These are phyloP conservation scores for Polypterus bichir DNA, from an alignment of 2,113 vertebrate genomes.

Conservation along the genomic window DNA sequence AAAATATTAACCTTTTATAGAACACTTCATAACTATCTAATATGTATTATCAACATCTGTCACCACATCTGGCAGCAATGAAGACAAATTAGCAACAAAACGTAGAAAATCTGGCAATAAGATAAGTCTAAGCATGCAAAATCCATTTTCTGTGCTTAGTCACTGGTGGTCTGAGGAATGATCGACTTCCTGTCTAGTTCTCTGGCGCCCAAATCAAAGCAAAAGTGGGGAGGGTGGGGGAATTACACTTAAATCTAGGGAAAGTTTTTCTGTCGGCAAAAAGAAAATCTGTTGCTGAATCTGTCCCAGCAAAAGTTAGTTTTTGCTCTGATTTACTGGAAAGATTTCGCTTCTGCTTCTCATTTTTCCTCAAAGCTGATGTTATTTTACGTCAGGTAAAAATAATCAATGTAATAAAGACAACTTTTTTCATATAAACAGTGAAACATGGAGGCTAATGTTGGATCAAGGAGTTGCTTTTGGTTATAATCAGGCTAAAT, in stretches of 20 bases:
- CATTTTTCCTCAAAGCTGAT: constrained; percentile 10
- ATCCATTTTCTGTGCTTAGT: constrained; percentile 50
- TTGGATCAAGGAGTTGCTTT: no score
- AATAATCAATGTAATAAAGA: no score
- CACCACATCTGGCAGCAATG: constrained; percentile 66
- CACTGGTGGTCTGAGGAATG: constrained; percentile 51
- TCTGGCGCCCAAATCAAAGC: constrained; percentile 53
- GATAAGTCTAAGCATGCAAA: constrained; percentile 50
- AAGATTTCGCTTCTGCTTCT: constrained; percentile 14
- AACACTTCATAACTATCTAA: constrained; percentile 33
- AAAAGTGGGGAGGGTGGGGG: constrained; percentile 18
- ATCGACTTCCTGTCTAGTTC: constrained; percentile 62
- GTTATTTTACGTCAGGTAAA: no score
- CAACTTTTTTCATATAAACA: no score
- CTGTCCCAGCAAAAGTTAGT: constrained; percentile 18
- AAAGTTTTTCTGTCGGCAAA: constrained; percentile 45
- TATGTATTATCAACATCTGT: constrained; percentile 43
- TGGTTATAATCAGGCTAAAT: no score
- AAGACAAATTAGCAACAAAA: constrained; percentile 60
- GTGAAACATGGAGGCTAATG: no score
- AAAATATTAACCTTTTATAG: constrained; percentile 21
- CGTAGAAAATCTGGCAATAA: constrained; percentile 51
- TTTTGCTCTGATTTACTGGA: constrained; percentile 10
- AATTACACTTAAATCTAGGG: constrained; percentile 54
- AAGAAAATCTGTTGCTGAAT: constrained; percentile 27